Base-by-base conservation (phyloP, 2,113 vertebrate genomes). In the Numenius arquata region DNA sequence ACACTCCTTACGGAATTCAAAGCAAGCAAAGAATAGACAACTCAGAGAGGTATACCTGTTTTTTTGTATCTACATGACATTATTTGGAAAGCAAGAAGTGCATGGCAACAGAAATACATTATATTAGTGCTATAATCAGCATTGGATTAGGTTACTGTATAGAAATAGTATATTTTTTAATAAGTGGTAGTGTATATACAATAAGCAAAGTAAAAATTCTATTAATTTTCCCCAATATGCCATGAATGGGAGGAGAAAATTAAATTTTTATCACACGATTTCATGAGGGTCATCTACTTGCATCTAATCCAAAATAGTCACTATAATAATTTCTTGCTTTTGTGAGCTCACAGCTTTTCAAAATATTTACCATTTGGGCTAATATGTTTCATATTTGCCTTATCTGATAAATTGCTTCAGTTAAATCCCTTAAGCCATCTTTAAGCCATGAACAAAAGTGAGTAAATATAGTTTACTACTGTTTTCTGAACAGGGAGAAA, bases 341-440 rank as follows among this genome's bases (percentile, higher is more conserved):
- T 82, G 34, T 53, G 36, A 93, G 70, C 25, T 50, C 61, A 45
- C 11, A n/a, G 30, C n/a, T 92, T 90, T 77, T 66, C 45, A 81
- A 94, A 90, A 72, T 88, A 81, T 81, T 95, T 91, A 85, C 65
- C 26, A 14, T 70, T 93, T 87, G 18, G 45, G 29, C 32, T 77
- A 76, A 40, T 36, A 88, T 19, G 18, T 16, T 59, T 85, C 87
- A 88, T 30, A 27, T 91, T 95, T 85, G 22, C 58, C 50, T 85
- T 61, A 87, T 82, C 66, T 87, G 79, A 5, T 48, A 74, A 48
- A 34, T 48, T 71, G n/a, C 41, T 91, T 82, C 73, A 58, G 70
- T 72, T 85, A 95, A 93, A 96, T 76, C 86, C 80, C 70, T 79
- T 90, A 92, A 97, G 43, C n/a, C 36, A 78, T 48, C 55, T 85